Percentiles rank a stretch among this genome's conserved stretches.
Evolutionary conservation across 2,888 invertebrate genomes (phyloP).

Genomic region (Dyspetes luteomarginatus): DNA sequence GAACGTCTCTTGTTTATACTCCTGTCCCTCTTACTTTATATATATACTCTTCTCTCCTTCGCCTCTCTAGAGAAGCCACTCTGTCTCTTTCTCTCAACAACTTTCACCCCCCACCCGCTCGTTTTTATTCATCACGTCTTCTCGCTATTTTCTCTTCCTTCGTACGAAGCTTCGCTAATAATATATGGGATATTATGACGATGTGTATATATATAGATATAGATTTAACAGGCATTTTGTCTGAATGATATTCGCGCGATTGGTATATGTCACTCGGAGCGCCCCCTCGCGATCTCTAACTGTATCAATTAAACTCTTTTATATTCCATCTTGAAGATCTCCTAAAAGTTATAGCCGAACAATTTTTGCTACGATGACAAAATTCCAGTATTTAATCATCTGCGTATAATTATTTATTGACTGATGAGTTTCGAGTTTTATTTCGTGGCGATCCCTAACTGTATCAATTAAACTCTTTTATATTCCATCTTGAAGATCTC

Average conservation of each 20-base stretch:
- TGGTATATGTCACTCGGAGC: slow-evolving; percentile 43
- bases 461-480: too few relatives aligned
- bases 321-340: not conserved
- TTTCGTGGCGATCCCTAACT: too few relatives aligned
- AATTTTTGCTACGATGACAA: not conserved
- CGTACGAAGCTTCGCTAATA: not conserved
- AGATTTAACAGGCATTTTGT: not conserved
- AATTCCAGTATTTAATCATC: not conserved
- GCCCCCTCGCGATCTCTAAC: not conserved
- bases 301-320: not conserved
- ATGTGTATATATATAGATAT: not conserved
- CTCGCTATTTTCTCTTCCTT: slow-evolving; percentile 14
- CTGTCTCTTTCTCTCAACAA: slow-evolving; percentile 10
- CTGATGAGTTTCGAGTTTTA: too few relatives aligned
- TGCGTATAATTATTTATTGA: too few relatives aligned
- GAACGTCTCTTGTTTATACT: slow-evolving; percentile 77
- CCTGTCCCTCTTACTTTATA: slow-evolving; percentile 71
- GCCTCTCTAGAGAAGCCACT: slow-evolving; percentile 57
- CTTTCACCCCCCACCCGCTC: slow-evolving; percentile 26
- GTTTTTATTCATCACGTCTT: slow-evolving; percentile 45
- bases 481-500: too few relatives aligned
- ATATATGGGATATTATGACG: too few relatives aligned
- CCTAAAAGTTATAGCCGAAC: not conserved
- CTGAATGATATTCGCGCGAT: slow-evolving; percentile 43
- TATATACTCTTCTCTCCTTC: slow-evolving; percentile 69